Evolutionary conservation across 2,797 vertebrate species (phyloP), one percentile per base, ranked within the genome.

Genomic region (Gallinago solitaria): DNA sequence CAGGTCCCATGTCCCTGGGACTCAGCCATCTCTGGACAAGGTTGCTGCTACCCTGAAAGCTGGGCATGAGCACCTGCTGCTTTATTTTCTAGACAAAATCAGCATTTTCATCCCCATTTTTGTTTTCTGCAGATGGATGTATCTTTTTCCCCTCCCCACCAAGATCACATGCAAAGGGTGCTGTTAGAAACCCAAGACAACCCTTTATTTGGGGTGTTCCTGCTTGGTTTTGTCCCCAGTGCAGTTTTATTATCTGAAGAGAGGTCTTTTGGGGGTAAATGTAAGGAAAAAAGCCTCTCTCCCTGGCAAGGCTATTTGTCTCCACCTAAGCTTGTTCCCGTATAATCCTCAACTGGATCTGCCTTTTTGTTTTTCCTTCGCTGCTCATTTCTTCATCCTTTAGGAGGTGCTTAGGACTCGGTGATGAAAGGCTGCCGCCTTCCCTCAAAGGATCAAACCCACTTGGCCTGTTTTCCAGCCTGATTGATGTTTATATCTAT

Each of bases 401-500:
- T 41, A 65, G 87, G 91, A 90, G 78, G 6, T 89, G 59, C 54
- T 51, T 33, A 6, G 83, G 95, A 93, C 65, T 43, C 8, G 10
- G 51, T 0, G 39, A 97, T 87, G 93, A 95, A 96, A 96, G 81
- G 50, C 53, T 70, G 78, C 79, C 70, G 89, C 10, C 0, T 86
- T 68, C 53, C 92, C 92, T 94, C 90, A 90, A 79, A 96, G 92
- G 87, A 97, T 87, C 90, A 89, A 60, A 93, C 47, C 87, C 68
- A 68, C 90, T 87, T 95, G 90, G 93, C 75, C 78, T 63, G 35
- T 80, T 95, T 78, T 86, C 81, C 50, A 61, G 5, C 69, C 57
- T 85, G 57, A 95, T 87, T 95, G 94, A 96, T 96, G 93, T 97
- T 91, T 94, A 83, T 92, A 95, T 95, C 67, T 90, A 96, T 94